Conservation (phyloP, 2,797 vertebrate species). For the Clarias fuscus region DNA sequence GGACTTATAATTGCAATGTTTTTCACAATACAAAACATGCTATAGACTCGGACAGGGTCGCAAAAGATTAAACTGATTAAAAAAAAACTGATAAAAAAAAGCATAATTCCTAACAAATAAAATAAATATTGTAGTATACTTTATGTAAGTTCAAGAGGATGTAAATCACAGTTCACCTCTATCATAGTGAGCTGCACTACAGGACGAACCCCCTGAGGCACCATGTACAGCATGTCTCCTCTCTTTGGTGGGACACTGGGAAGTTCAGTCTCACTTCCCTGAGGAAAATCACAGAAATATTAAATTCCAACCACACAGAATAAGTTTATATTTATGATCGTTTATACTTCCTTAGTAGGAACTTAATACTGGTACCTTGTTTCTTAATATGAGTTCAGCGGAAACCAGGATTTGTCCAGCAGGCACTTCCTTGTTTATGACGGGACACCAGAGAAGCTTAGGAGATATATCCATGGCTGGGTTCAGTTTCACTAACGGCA, state of each 20-base stretch:
- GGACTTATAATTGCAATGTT: neutral
- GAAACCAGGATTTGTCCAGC: constrained; percentile 88
- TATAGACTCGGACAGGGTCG: neutral
- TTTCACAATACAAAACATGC: neutral
- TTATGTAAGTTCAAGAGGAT: neutral
- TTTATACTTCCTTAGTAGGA: neutral
- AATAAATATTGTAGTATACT: neutral
- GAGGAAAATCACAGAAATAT: constrained; percentile 7
- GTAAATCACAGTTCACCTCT: constrained; percentile 77
- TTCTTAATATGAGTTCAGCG: constrained; percentile 89
- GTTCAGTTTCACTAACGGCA: constrained; percentile 84
- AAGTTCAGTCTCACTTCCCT: constrained; percentile 81
- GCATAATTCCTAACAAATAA: neutral
- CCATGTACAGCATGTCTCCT: constrained; percentile 91
- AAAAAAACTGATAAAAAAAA: too few species aligned
- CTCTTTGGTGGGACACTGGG: constrained; percentile 89
- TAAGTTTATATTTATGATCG: neutral
- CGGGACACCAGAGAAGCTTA: constrained; percentile 88
- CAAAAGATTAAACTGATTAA: too few species aligned
- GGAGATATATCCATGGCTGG: constrained; percentile 77
- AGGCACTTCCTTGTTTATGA: constrained; percentile 76
- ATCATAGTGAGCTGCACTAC: constrained; percentile 94
- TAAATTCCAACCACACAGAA: constrained; percentile 19
- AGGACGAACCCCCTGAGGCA: constrained; percentile 94
- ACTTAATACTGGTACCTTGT: constrained; percentile 76